A percentile compares a stretch with the other conserved stretches of the same genome.
phyloP scores from a whole-genome alignment of 2,888 invertebrate species.

The Strigamia transsilvanica region DNA sequence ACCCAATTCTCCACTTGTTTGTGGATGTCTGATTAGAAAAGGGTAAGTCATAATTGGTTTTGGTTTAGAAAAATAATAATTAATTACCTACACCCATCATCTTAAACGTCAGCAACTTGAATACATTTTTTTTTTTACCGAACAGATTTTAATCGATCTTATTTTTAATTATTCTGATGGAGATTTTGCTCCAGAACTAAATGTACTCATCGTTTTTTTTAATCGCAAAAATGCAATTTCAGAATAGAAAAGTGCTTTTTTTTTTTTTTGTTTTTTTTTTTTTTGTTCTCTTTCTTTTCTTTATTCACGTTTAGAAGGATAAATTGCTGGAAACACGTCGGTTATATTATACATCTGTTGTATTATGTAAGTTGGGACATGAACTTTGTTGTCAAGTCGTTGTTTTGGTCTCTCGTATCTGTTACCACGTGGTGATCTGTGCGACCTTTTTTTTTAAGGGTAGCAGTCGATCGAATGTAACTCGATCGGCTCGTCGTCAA shows the following conservation, averaged over 20 bases:
- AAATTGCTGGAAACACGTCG: no score
- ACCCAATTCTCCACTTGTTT: not conserved
- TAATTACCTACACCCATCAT: not conserved
- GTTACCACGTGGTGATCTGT: slow-evolving; percentile 35
- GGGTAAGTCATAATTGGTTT: slow-evolving; percentile 7
- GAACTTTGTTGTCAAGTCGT: slow-evolving; percentile 41
- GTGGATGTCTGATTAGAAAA: slow-evolving; percentile 1
- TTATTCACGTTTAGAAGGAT: no score
- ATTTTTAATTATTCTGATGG: not conserved
- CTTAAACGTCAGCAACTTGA: not conserved
- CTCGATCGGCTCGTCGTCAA: slow-evolving; percentile 19
- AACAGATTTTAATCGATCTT: not conserved
- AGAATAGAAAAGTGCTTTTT: no score
- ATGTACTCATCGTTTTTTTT: no score
- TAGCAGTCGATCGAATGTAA: slow-evolving; percentile 43
- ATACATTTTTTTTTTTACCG: not conserved
- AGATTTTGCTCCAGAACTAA: no score
- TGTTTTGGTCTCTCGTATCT: slow-evolving; percentile 39
- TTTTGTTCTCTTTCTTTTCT: no score
- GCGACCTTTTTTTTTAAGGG: slow-evolving; percentile 10
- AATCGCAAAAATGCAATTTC: no score
- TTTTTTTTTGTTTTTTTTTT: no score
- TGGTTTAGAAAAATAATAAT: not conserved
- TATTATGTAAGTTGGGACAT: not conserved
- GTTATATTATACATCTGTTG: no score